Conservation (phyloP, 2,797 vertebrate species). For the Bradypodion ventrale region DNA sequence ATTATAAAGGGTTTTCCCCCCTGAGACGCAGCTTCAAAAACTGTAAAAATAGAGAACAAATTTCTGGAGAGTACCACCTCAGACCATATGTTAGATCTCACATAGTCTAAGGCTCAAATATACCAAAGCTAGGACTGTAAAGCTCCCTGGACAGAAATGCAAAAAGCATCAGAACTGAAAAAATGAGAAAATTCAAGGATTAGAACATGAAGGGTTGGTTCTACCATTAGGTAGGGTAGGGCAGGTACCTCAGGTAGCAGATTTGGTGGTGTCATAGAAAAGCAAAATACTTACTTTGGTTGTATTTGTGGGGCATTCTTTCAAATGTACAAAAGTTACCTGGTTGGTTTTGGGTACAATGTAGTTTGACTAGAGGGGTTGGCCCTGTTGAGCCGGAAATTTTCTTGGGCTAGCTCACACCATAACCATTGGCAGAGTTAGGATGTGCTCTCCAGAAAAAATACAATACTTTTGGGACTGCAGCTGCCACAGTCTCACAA, state of each 20-base stretch:
- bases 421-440: too few relatives aligned
- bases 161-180: not conserved
- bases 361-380: not conserved
- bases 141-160: not conserved
- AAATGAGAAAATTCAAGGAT: not conserved
- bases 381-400: not conserved
- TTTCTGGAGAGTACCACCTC: not conserved
- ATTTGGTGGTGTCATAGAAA: not conserved
- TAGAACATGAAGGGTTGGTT: not conserved
- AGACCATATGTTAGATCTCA: not conserved
- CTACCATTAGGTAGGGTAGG: not conserved
- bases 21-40: too few relatives aligned
- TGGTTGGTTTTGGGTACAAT: not conserved
- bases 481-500: too few relatives aligned
- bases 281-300: not conserved
- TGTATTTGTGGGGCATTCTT: not conserved
- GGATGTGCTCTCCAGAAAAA: too few relatives aligned
- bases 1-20: constrained; percentile 7
- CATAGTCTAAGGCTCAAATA: not conserved
- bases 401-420: not conserved
- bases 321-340: not conserved
- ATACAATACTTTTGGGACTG: too few relatives aligned
- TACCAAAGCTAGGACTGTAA: not conserved
- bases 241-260: not conserved
- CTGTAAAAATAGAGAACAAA: not conserved